These are phyloP conservation scores for Hypocryptadius cinnamomeus DNA, from an alignment of 2,113 vertebrate species.

Conservation along the genomic window DNA sequence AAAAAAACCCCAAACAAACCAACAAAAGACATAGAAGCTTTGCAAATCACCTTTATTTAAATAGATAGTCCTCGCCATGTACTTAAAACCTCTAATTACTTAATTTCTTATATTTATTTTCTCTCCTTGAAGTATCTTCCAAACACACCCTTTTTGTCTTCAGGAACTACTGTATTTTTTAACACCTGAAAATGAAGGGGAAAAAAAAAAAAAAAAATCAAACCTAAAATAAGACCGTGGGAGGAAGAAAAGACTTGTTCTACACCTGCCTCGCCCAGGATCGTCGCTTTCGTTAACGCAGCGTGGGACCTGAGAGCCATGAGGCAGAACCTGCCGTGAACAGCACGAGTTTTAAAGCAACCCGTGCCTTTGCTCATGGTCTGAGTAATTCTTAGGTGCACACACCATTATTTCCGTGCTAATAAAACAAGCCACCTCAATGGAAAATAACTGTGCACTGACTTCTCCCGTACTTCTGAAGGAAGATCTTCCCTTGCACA, in stretches of 20 bases:
- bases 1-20: neutral
- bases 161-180: neutral
- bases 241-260: neutral
- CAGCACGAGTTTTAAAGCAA: neutral
- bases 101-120: neutral
- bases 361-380: neutral
- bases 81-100: neutral
- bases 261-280: neutral
- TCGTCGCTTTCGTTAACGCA: rapidly evolving
- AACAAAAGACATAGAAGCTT: neutral
- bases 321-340: neutral
- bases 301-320: neutral
- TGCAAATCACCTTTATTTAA: neutral
- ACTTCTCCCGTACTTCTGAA: neutral
- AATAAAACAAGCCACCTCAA: neutral
- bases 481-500: neutral
- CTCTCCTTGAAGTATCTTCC: neutral
- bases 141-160: neutral
- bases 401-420: neutral
- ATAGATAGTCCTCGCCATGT: neutral
- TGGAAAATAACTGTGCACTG: neutral
- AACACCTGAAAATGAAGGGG: neutral
- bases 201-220: neutral
- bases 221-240: neutral
- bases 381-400: neutral